Conservation (phyloP, 1,140 invertebrate species). For the Drosophila rhopaloa region DNA sequence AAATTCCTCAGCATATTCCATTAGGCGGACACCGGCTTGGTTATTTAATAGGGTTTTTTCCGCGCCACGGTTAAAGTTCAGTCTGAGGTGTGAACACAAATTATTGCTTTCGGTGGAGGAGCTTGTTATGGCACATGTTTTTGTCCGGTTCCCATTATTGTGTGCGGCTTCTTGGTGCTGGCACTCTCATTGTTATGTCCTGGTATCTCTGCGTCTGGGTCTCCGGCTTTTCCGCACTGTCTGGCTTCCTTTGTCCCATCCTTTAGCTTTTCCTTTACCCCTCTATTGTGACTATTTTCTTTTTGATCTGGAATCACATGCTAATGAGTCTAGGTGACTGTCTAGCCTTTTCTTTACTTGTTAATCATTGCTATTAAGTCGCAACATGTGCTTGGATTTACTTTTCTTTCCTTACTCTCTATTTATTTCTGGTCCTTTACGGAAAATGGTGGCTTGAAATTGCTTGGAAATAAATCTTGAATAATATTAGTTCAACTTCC, state of each 20-base stretch:
- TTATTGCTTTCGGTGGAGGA: conserved; percentile 5
- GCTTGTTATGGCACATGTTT: conserved; percentile 47
- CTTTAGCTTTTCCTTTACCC: not conserved
- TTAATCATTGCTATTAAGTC: conserved; percentile 18
- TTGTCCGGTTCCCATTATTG: conserved; percentile 42
- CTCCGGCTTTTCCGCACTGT: conserved; percentile 44
- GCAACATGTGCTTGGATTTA: not conserved
- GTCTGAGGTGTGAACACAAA: conserved; percentile 14
- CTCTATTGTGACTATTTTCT: conserved; percentile 22
- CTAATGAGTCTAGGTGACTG: conserved; percentile 37
- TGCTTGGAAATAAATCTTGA: no score
- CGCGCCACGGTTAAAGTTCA: conserved; percentile 19
- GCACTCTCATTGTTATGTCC: conserved; percentile 31
- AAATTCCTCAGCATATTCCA: conserved; percentile 36
- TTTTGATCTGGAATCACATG: conserved; percentile 25
- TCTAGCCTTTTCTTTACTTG: conserved; percentile 25
- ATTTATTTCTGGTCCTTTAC: not conserved
- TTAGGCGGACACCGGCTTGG: conserved; percentile 35
- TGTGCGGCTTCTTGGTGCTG: conserved; percentile 33
- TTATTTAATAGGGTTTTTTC: conserved; percentile 19
- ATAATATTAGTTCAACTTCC: no score
- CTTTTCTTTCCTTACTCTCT: not conserved
- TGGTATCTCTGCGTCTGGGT: conserved; percentile 46
- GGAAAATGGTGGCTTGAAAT: no score
- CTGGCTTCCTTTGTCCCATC: conserved; percentile 14